phyloP scores from a whole-genome alignment of 2,113 vertebrate species.

The Microcebus tavaratra region DNA sequence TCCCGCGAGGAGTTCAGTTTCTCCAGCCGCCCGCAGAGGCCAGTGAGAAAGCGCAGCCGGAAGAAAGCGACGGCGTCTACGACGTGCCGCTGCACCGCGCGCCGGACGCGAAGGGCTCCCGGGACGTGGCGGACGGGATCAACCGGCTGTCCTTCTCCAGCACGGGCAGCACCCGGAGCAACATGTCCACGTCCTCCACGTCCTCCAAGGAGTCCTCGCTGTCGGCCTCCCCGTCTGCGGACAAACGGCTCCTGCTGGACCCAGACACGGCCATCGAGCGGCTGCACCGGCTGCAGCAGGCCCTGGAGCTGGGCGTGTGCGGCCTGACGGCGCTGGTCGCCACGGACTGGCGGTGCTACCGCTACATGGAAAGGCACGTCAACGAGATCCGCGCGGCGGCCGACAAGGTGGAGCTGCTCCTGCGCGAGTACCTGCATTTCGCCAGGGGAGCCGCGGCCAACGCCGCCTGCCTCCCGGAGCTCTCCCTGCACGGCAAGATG shows the following conservation, averaged over 20 bases:
- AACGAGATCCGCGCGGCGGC: constrained; percentile 89
- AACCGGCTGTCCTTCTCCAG: constrained; percentile 96
- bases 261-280: constrained; percentile 92
- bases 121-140: constrained; percentile 92
- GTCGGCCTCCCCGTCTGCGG: constrained; percentile 84
- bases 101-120: constrained; percentile 82
- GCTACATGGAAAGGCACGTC: constrained; percentile 91
- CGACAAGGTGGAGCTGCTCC: constrained; percentile 88
- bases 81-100: constrained; percentile 89
- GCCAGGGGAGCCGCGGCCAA: constrained; percentile 89
- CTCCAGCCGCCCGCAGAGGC: constrained; percentile 79
- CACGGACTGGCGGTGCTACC: constrained; percentile 91
- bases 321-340: constrained; percentile 87
- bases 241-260: constrained; percentile 88
- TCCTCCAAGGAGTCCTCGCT: constrained; percentile 90
- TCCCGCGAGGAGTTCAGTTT: constrained; percentile 89
- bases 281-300: constrained; percentile 89
- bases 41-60: constrained; percentile 71
- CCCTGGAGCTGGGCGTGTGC: constrained; percentile 85
- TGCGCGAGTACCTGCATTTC: constrained; percentile 91
- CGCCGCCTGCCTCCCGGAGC: constrained; percentile 89
- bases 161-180: constrained; percentile 94
- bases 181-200: constrained; percentile 97
- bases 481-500: constrained; percentile 91
- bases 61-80: constrained; percentile 89